Percentiles rank a stretch among this genome's conserved stretches.
Evolutionary conservation across 2,888 invertebrate genomes (phyloP).

Genomic region (Callimorpha dominula): DNA sequence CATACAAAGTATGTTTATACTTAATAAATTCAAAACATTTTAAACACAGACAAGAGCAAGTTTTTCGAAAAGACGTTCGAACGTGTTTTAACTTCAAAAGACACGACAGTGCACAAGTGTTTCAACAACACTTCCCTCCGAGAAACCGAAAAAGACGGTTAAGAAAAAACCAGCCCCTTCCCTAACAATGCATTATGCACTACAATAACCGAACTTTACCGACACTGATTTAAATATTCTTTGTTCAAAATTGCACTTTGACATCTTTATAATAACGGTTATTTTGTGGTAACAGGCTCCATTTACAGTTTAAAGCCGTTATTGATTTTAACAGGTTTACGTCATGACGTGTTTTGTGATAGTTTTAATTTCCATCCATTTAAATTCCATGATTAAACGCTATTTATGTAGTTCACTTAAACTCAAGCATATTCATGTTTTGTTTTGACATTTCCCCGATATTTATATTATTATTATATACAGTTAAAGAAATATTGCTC

Average conservation of each 20-base stretch:
- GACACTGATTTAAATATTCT: slow-evolving; percentile 18
- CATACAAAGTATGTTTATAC: too few species aligned
- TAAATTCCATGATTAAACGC: neutral
- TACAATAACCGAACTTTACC: slow-evolving; percentile 26
- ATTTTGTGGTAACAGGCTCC: slow-evolving; percentile 20
- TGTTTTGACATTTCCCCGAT: neutral
- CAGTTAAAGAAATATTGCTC: too few species aligned
- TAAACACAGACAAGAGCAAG: slow-evolving; percentile 9
- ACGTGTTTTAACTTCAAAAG: slow-evolving; percentile 19
- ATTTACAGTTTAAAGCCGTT: slow-evolving; percentile 40
- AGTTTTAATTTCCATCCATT: slow-evolving; percentile 1
- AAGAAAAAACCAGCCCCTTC: slow-evolving; percentile 38
- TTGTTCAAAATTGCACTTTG: slow-evolving; percentile 25
- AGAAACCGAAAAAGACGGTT: slow-evolving; percentile 41
- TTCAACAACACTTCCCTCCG: slow-evolving; percentile 19
- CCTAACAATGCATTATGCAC: slow-evolving; percentile 30
- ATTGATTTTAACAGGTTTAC: slow-evolving; percentile 28
- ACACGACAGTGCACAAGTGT: slow-evolving; percentile 20
- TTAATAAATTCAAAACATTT: neutral
- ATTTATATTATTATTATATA: neutral
- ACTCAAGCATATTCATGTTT: neutral
- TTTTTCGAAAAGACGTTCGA: slow-evolving; percentile 8
- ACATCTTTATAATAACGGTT: slow-evolving; percentile 23
- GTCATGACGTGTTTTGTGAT: slow-evolving; percentile 14
- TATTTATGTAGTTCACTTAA: neutral